Conservation (phyloP, 1,140 invertebrate genomes). For the Lordiphosa stackelbergi region DNA sequence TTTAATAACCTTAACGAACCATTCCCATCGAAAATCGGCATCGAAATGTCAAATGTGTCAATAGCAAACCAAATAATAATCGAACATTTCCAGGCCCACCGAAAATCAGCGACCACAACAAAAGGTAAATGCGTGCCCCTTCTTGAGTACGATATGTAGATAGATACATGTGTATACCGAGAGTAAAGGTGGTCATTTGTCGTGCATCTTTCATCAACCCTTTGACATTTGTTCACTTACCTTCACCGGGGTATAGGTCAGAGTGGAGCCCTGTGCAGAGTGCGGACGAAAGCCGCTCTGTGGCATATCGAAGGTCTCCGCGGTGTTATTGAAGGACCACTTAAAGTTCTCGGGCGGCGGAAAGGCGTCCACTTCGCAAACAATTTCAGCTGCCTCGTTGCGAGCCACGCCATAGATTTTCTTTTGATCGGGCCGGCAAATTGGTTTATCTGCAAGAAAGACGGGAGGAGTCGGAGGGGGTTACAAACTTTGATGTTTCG, state of each 20-base stretch:
- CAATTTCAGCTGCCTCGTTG: slow-evolving; percentile 87
- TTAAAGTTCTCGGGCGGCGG: slow-evolving; percentile 89
- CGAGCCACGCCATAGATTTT: slow-evolving; percentile 90
- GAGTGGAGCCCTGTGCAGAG: slow-evolving; percentile 82
- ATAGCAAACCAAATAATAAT: slow-evolving; percentile 63
- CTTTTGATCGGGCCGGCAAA: slow-evolving; percentile 88
- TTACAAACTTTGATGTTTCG: slow-evolving; percentile 48
- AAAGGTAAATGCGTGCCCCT: neutral
- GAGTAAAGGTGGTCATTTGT: slow-evolving; percentile 15
- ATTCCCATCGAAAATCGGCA: slow-evolving; percentile 4
- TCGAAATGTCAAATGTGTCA: slow-evolving; percentile 68
- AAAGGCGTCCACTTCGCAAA: slow-evolving; percentile 91
- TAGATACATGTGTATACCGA: neutral
- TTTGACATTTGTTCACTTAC: slow-evolving; percentile 40
- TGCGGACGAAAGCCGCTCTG: slow-evolving; percentile 78
- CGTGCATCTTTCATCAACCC: slow-evolving; percentile 21
- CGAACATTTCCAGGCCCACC: slow-evolving; percentile 48
- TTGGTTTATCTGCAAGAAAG: slow-evolving; percentile 85
- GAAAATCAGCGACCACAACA: slow-evolving; percentile 20
- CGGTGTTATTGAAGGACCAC: slow-evolving; percentile 94
- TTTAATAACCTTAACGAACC: slow-evolving; percentile 40
- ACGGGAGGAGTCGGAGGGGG: slow-evolving; percentile 10
- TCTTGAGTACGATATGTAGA: neutral
- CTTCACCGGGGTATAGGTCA: slow-evolving; percentile 87
- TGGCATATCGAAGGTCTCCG: slow-evolving; percentile 86